A percentile compares a stretch with the other conserved stretches of the same genome.
These are phyloP conservation scores for Artibeus lituratus DNA, from an alignment of 2,797 vertebrate genomes.

Conservation along the genomic window DNA sequence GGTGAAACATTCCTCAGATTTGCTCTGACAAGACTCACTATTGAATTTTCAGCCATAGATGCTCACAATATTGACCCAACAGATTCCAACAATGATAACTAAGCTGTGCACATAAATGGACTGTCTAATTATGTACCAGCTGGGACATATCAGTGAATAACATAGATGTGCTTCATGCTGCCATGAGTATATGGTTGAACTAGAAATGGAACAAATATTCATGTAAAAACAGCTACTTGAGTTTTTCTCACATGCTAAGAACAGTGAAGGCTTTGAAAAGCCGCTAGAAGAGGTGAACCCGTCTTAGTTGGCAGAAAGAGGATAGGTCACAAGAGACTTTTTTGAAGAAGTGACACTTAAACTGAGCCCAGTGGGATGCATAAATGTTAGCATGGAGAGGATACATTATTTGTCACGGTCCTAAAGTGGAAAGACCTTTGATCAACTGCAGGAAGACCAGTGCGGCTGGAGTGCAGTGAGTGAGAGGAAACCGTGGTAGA, in stretches of 20 bases:
- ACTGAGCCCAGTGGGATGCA: background rate
- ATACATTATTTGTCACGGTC: background rate
- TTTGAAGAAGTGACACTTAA: constrained; percentile 10
- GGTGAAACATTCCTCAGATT: background rate
- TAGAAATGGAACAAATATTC: constrained; percentile 35
- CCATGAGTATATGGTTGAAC: background rate
- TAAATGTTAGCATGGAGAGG: background rate
- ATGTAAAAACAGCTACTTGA: background rate
- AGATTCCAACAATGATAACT: constrained; percentile 6
- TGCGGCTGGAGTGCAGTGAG: background rate
- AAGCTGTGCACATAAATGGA: background rate
- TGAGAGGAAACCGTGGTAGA: background rate
- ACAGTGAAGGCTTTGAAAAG: background rate
- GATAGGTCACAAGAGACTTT: background rate
- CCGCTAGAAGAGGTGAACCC: background rate
- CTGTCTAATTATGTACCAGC: background rate
- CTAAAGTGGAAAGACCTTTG: background rate
- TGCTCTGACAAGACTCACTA: background rate
- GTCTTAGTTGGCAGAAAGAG: background rate
- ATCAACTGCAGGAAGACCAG: background rate
- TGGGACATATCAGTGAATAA: background rate
- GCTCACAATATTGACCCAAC: background rate
- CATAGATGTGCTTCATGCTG: background rate
- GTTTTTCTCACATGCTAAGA: background rate
- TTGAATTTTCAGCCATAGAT: background rate